Conservation (phyloP, 2,888 invertebrate species). For the Standfussiana lucernea region DNA sequence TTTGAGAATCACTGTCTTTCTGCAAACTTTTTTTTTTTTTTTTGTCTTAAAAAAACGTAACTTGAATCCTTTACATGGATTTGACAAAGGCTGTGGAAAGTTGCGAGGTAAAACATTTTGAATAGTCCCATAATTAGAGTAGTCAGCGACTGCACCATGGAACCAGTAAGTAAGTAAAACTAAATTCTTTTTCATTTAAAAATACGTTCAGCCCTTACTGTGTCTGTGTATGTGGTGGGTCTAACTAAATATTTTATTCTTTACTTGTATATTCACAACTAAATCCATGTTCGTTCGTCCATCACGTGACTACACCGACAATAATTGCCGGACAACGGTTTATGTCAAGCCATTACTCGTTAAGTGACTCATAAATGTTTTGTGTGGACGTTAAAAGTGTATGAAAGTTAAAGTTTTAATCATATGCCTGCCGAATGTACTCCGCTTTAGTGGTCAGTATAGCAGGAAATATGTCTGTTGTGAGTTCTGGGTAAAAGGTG, state of each 20-base stretch:
- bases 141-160: not conserved
- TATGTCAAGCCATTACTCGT: conserved; percentile 70
- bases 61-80: not conserved
- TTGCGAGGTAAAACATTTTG: not conserved
- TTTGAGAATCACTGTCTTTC: conserved; percentile 2
- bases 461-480: conserved; percentile 13
- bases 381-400: conserved; percentile 59
- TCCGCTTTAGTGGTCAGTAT: conserved; percentile 1
- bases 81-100: not conserved
- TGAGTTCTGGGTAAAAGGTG: not conserved
- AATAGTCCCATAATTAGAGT: not conserved
- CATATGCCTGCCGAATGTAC: conserved; percentile 25
- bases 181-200: not conserved
- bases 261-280: not conserved
- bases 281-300: conserved; percentile 8
- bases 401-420: conserved; percentile 63
- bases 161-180: not conserved
- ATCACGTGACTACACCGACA: conserved; percentile 42
- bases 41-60: no score
- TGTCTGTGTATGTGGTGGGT: no score
- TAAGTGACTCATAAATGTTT: conserved; percentile 70
- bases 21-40: no score
- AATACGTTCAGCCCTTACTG: not conserved
- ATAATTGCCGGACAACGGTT: conserved; percentile 75
- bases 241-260: not conserved